phyloP scores from a whole-genome alignment of 1,140 invertebrate genomes.

The Drosophila repleta region DNA sequence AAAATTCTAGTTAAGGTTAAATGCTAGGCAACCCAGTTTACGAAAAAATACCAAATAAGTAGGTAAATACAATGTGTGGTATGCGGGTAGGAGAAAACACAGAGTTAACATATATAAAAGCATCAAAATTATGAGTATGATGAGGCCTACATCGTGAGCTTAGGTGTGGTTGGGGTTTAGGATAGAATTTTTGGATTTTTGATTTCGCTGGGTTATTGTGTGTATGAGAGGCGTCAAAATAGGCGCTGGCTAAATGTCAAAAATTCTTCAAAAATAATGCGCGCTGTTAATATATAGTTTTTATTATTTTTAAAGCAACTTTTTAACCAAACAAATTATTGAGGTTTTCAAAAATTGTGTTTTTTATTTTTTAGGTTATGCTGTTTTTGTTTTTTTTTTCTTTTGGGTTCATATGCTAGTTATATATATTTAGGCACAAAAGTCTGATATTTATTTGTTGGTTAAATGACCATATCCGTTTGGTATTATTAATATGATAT shows the following conservation, averaged over 20 bases:
- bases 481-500: constrained; percentile 67
- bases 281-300: constrained; percentile 60
- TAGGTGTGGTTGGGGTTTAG: constrained; percentile 26
- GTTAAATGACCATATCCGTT: constrained; percentile 84
- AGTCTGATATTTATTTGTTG: constrained; percentile 64
- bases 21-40: constrained; percentile 13
- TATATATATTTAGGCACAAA: constrained; percentile 68
- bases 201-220: constrained; percentile 70
- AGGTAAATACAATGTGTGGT: constrained; percentile 31
- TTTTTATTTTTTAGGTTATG: constrained; percentile 46
- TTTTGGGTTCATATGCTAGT: constrained; percentile 51
- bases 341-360: constrained; percentile 41
- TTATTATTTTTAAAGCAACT: constrained; percentile 53
- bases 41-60: constrained; percentile 4
- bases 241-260: constrained; percentile 52
- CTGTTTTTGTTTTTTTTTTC: constrained; percentile 33
- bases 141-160: constrained; percentile 35
- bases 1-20: constrained; percentile 19
- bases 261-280: constrained; percentile 38
- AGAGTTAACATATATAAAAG: constrained; percentile 63
- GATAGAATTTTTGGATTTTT: constrained; percentile 37
- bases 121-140: constrained; percentile 63
- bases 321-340: constrained; percentile 67
- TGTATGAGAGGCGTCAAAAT: constrained; percentile 50
- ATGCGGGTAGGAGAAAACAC: constrained; percentile 31